phyloP scores from a whole-genome alignment of 2,888 invertebrate species.

The Cephus pygmeus region DNA sequence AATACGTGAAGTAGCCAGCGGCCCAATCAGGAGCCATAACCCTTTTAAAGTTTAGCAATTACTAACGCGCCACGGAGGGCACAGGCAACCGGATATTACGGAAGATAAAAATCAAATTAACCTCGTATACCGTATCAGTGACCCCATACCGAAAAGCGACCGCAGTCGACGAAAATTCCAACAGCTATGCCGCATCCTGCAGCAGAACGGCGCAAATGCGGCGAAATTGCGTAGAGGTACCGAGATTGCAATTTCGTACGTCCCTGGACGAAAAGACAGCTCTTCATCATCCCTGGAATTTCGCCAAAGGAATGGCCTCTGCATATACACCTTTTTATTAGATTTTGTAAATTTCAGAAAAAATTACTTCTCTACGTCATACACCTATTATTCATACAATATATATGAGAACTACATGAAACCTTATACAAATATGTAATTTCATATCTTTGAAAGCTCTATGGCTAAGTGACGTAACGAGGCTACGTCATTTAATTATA shows the following conservation, averaged over 20 bases:
- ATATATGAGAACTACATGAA: not conserved
- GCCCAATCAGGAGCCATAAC: slow-evolving; percentile 4
- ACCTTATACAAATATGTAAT: not conserved
- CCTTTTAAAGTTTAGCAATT: slow-evolving; percentile 32
- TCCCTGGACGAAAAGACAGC: slow-evolving; percentile 7
- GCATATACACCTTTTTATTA: not conserved
- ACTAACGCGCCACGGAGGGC: slow-evolving; percentile 16
- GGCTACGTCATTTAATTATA: not conserved
- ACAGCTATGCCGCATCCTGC: slow-evolving; percentile 10
- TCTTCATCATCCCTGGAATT: not conserved
- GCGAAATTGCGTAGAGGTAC: slow-evolving; percentile 19
- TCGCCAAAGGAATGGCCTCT: not conserved
- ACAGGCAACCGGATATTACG: slow-evolving; percentile 43
- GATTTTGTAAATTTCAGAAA: not conserved
- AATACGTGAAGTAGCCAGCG: not conserved
- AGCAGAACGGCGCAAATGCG: slow-evolving; percentile 2
- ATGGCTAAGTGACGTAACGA: not conserved
- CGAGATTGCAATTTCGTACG: slow-evolving; percentile 49
- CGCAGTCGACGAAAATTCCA: slow-evolving; percentile 2
- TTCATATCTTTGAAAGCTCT: not conserved
- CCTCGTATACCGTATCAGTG: slow-evolving; percentile 41
- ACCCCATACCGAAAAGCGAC: slow-evolving; percentile 38
- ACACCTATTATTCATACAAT: not conserved
- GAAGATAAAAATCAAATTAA: slow-evolving; percentile 63
- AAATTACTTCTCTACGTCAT: not conserved